phyloP scores from a whole-genome alignment of 2,888 invertebrate species.

The Hymenopus coronatus region DNA sequence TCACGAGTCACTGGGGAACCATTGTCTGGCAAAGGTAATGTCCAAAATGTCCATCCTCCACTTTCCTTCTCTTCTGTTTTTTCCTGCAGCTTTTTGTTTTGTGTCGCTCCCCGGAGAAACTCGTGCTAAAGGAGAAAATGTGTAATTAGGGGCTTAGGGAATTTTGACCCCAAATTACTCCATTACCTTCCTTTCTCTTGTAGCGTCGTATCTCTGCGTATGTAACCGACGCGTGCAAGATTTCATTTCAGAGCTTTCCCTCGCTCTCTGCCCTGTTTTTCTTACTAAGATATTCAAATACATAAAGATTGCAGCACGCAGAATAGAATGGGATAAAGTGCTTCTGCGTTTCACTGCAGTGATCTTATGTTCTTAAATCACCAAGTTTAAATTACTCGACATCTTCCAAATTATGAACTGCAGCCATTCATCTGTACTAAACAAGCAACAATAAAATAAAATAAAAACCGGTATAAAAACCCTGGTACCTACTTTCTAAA shows the following conservation, averaged over 20 bases:
- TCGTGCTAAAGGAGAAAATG: constrained; percentile 32
- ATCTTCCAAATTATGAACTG: no score
- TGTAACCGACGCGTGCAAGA: background rate
- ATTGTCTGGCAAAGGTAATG: constrained; percentile 33
- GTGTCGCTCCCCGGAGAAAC: constrained; percentile 25
- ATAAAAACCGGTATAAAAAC: no score
- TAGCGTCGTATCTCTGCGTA: background rate
- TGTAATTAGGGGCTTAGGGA: constrained; percentile 35
- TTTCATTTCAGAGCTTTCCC: background rate
- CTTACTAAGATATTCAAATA: no score
- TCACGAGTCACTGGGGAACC: constrained; percentile 29
- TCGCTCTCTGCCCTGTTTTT: background rate
- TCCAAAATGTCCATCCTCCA: constrained; percentile 27
- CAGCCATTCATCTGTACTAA: no score
- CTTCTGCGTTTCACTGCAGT: no score
- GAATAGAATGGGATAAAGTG: no score
- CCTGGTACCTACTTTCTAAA: no score
- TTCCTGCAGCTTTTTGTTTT: background rate
- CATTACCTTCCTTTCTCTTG: constrained; percentile 24
- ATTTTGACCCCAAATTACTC: constrained; percentile 32
- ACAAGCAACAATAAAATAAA: no score
- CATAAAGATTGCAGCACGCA: no score
- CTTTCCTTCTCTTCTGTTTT: background rate
- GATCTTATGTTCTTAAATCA: no score
- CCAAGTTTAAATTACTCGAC: no score